Conservation (phyloP, 2,888 invertebrate genomes). For the Melanophora roralis region DNA sequence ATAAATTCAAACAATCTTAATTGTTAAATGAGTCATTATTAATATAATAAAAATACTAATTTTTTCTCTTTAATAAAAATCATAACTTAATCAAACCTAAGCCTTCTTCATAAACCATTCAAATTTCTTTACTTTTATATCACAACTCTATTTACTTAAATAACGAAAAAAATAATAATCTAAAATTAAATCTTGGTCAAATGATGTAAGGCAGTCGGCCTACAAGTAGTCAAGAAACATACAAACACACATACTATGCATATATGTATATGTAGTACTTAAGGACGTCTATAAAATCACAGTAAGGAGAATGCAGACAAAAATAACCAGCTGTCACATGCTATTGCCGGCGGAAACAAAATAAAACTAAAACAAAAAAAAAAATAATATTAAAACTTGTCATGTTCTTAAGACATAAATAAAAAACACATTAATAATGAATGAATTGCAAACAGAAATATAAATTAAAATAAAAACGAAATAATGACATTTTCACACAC, state of each 20-base stretch:
- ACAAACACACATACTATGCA: too few species aligned
- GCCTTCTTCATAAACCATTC: not conserved
- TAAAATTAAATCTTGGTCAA: constrained; percentile 19
- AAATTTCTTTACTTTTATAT: constrained; percentile 19
- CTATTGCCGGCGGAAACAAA: constrained; percentile 46
- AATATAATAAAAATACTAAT: constrained; percentile 4
- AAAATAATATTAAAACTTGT: constrained; percentile 23
- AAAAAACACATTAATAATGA: constrained; percentile 27
- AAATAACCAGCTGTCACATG: constrained; percentile 48
- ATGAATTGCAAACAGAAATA: constrained; percentile 8
- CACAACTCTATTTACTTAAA: constrained; percentile 17
- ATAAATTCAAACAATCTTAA: not conserved
- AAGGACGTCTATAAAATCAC: too few species aligned
- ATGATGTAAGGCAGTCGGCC: not conserved
- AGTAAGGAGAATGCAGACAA: not conserved
- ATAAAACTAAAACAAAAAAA: too few species aligned
- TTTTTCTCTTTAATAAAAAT: not conserved
- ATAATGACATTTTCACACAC: constrained; percentile 11
- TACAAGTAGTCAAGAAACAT: too few species aligned
- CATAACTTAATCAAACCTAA: not conserved
- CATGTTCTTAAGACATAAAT: constrained; percentile 40
- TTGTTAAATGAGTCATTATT: constrained; percentile 12
- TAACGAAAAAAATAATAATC: constrained; percentile 25
- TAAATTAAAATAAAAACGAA: not conserved
- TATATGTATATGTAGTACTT: too few species aligned